Percentiles rank a stretch among this genome's conserved stretches.
phyloP scores from a whole-genome alignment of 2,888 invertebrate species.

The Melinaea menophilus region DNA sequence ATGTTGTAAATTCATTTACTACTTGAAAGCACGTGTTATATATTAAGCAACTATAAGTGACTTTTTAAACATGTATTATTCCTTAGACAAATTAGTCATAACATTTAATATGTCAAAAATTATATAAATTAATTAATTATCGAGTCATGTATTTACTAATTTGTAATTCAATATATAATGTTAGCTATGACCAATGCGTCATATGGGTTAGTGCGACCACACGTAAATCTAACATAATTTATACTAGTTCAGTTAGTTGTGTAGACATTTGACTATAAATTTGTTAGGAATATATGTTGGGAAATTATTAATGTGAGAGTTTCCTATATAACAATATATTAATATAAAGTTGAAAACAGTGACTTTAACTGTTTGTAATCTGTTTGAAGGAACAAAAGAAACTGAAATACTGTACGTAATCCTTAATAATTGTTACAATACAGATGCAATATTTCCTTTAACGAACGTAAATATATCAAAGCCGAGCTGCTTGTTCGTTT shows the following conservation, averaged over 20 bases:
- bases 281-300: constrained; percentile 9
- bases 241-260: constrained; percentile 30
- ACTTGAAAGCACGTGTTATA: constrained; percentile 24
- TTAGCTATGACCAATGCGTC: constrained; percentile 26
- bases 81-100: too few relatives aligned
- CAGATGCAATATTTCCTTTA: constrained; percentile 31
- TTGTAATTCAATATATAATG: constrained; percentile 10
- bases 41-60: constrained; percentile 5
- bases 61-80: neutral
- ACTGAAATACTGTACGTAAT: too few relatives aligned
- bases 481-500: constrained; percentile 26
- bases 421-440: neutral
- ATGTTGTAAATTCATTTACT: constrained; percentile 26
- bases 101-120: neutral
- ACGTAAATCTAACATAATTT: constrained; percentile 34
- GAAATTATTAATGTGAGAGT: neutral
- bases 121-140: constrained; percentile 14
- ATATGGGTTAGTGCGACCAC: constrained; percentile 30
- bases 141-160: neutral
- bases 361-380: neutral
- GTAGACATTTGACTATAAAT: constrained; percentile 26
- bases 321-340: neutral
- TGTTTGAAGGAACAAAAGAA: too few relatives aligned
- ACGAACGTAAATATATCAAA: constrained; percentile 33
- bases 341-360: neutral